Base-by-base conservation (phyloP, 2,113 vertebrate species). In the Sebastes fasciatus region DNA sequence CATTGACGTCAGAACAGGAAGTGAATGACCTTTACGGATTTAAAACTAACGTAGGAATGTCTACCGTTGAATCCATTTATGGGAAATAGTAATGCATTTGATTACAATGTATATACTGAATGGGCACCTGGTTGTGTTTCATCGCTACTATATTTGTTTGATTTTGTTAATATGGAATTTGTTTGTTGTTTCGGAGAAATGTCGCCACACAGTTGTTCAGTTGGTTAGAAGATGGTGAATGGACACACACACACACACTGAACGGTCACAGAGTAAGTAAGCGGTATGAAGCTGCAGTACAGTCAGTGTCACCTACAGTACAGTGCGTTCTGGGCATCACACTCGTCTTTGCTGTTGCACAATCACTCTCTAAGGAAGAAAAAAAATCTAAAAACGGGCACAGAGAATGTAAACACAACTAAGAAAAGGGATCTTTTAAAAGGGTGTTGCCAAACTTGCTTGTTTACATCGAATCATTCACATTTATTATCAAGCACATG, bases 1-100 rank as follows among this genome's bases (percentile, higher is more conserved):
- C 95, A 96, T 94, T 92, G 75, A 90, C 17, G 83, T 89, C 86
- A 90, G 91, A 93, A 93, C 89, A 94, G 90, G 89, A 93, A 86
- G 62, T 88, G 89, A 92, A 91, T 89, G 86, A 93, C 87, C 89
- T 88, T 82, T 89, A 81, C 54, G 69, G 89, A 86, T 81, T 34
- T 8, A 14, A 88, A 90, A 91, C 68, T 79, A 85, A 82, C 63
- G 89, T 91, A 93, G 91, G 89, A 93, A 93, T 91, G 89, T 90
- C 92, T 92, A 82, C 88, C 78, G 76, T 92, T 80, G 83, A 90
- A 86, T 89, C 86, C 90, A 75, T 79, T 79, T 89, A 83, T 84
- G 86, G 90, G 75, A 84, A 90, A 86, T 88, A 86, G 89, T 83
- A 88, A 90, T 88, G 89, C 88, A 91, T 93, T 93, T 89, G 74